Evolutionary conservation across 92 coral and sea anemone genomes (phyloP), one percentile per base, ranked within the genome.

Genomic region (Actinostola sp.): DNA sequence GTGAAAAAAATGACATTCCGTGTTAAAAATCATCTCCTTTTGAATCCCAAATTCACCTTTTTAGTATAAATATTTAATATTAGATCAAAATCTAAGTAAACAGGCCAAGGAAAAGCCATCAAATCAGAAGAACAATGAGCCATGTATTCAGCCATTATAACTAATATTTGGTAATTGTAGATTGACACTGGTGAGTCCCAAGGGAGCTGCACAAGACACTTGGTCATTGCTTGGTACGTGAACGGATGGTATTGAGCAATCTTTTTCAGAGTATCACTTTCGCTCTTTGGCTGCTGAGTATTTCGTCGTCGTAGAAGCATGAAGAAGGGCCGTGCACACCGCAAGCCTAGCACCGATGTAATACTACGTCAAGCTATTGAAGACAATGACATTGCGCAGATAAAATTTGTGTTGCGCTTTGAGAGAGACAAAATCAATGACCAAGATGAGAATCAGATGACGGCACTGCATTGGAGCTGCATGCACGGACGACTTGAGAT

Each of bases 381-480:
- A 36, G 90, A 73, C 28, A 88, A 91, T 13, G 97, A 91, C 58
- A 55, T 83, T 27, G 97, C 90, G 15, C 92, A 91, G 65, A 64
- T 91, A 5, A 83, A 74, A 27, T 91, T 88, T 69, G 97, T 85
- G 27, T 62, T 91, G 63, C 89, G 76, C 55, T 79, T 77, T 50
- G 78, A 78, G 82, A 85, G 65, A 27, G 58, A 79, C 35, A 79
- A 72, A 50, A 75, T 88, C 10, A 91, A 91, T 63, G 97, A 88
- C 14, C 89, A 91, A 73, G 97, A 88, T 54, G 83, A 83, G 36
- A 66, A 91, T n/a, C 82, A 92, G 45, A 81, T 80, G 80, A 91
- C 97, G 25, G 92, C 83, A 1, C 60, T 91, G 35, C 97, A 91
- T 53, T 80, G 77, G 49, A 91, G 97, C 46, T 91, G 97, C 48